Conservation (phyloP, 2,797 vertebrate genomes). For the Picus viridis region DNA sequence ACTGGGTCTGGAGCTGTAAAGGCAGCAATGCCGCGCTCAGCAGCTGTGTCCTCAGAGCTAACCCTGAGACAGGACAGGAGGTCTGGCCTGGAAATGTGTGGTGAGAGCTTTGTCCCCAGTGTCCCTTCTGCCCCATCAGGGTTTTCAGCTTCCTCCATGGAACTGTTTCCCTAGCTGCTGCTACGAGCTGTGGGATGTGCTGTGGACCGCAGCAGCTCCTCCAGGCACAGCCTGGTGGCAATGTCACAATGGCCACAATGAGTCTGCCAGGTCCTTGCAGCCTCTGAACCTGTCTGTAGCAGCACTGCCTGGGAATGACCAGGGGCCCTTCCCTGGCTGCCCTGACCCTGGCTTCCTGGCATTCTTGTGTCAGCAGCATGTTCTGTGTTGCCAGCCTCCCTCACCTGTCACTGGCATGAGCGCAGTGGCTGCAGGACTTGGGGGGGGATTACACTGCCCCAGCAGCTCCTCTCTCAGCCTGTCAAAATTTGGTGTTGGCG, state of each 20-base stretch:
- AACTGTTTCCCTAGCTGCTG: not conserved
- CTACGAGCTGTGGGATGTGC: too few relatives aligned
- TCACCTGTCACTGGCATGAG: slow-evolving; percentile 40
- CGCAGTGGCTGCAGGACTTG: not conserved
- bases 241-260: too few relatives aligned
- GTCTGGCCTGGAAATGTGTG: not conserved
- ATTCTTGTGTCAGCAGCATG: not conserved
- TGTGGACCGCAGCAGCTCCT: not conserved
- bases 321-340: not conserved
- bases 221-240: not conserved
- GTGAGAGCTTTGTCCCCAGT: not conserved
- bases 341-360: not conserved
- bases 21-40: not conserved
- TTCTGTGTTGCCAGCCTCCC: not conserved
- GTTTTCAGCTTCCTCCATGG: not conserved
- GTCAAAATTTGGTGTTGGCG: not conserved
- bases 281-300: not conserved
- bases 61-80: not conserved
- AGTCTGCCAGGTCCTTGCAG: not conserved
- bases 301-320: not conserved
- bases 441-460: not conserved
- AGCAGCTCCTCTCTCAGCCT: not conserved
- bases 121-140: fast-evolving
- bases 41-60: not conserved
- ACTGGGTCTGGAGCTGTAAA: not conserved